Evolutionary conservation across 2,888 invertebrate species (phyloP).

Genomic region (Trissolcus brochymenae): DNA sequence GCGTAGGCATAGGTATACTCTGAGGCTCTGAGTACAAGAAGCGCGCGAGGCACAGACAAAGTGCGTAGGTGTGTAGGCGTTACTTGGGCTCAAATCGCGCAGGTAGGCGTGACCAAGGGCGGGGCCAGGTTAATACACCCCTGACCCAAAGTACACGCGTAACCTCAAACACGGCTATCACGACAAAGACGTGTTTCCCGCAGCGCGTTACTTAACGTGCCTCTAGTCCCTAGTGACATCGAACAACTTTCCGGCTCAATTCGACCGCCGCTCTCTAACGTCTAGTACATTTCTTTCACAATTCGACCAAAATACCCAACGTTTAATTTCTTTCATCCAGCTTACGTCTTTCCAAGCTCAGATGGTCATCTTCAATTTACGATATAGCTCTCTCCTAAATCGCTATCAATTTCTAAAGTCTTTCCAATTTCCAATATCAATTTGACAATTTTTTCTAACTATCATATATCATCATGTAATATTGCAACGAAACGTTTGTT

Average conservation of each 20-base stretch:
- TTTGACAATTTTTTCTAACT: no score
- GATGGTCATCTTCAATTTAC: no score
- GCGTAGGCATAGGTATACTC: conserved; percentile 63
- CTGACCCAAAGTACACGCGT: conserved; percentile 57
- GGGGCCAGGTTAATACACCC: conserved; percentile 71
- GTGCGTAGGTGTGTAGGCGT: conserved; percentile 71
- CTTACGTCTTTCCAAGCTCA: no score
- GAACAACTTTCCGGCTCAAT: conserved; percentile 24
- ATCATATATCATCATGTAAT: no score
- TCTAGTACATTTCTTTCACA: conserved; percentile 7
- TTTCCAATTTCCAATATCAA: no score
- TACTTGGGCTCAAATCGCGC: conserved; percentile 69
- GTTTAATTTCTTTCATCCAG: background rate
- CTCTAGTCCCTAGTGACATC: conserved; percentile 28
- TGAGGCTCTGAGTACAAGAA: conserved; percentile 35
- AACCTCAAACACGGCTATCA: conserved; percentile 34
- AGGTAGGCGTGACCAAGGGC: conserved; percentile 76
- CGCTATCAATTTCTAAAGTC: no score
- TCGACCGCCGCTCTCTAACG: background rate
- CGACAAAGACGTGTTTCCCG: conserved; percentile 33
- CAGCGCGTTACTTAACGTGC: conserved; percentile 23
- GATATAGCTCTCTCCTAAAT: no score
- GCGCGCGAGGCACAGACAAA: conserved; percentile 6
- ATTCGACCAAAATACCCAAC: background rate
- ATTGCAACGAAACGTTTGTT: no score